Conservation (phyloP, 1,140 invertebrate genomes). For the roundworm (Caenorhabditis elegans) region DNA sequence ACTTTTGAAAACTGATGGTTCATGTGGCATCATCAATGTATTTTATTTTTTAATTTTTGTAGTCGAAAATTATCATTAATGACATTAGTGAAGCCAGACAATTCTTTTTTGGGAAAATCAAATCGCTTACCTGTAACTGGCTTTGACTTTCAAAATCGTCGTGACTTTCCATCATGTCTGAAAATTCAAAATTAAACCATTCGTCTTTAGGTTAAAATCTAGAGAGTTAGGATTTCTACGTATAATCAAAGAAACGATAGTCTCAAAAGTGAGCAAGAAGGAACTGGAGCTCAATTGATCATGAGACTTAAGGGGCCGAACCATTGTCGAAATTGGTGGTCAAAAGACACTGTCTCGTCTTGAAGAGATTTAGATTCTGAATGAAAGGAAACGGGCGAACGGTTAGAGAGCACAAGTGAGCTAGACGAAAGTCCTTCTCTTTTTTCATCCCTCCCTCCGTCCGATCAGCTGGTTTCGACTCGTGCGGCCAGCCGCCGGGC, state of each 20-base stretch:
- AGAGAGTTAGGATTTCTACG: neutral
- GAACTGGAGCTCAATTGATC: conserved; percentile 17
- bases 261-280: neutral
- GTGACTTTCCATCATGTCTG: conserved; percentile 14
- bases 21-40: no score
- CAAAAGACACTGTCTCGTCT: conserved; percentile 1
- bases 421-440: neutral
- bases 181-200: neutral
- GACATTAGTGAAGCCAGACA: no score
- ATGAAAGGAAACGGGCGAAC: conserved; percentile 7
- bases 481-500: conserved; percentile 22
- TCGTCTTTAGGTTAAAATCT: neutral
- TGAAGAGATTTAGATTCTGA: conserved; percentile 7
- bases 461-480: conserved; percentile 23
- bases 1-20: no score
- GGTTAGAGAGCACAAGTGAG: conserved; percentile 25
- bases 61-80: no score
- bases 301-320: conserved; percentile 25
- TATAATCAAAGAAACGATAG: neutral
- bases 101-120: neutral
- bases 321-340: conserved; percentile 20
- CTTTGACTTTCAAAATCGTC: neutral
- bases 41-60: no score
- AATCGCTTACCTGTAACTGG: neutral
- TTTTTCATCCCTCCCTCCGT: neutral